phyloP scores from a whole-genome alignment of 2,888 invertebrate species.

The Ferrisia virgata region DNA sequence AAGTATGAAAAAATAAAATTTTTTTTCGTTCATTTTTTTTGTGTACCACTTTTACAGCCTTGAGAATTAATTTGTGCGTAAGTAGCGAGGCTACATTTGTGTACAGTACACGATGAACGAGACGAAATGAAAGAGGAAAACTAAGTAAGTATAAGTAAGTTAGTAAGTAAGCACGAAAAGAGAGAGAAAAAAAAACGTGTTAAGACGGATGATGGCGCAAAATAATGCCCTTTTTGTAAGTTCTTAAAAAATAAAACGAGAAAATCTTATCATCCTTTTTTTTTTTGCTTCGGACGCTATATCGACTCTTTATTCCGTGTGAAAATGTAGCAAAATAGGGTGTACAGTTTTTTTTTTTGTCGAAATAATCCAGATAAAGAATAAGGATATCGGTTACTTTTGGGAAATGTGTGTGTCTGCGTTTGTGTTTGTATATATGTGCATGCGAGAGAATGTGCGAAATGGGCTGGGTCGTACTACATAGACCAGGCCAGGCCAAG shows the following conservation, averaged over 20 bases:
- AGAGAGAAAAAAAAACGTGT: background rate
- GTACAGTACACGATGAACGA: too few relatives aligned
- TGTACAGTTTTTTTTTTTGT: constrained; percentile 19
- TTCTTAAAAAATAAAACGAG: constrained; percentile 20
- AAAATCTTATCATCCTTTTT: constrained; percentile 24
- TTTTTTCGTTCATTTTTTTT: too few relatives aligned
- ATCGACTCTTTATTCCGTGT: constrained; percentile 20
- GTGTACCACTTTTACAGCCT: too few relatives aligned
- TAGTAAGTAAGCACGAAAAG: background rate
- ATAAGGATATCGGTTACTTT: constrained; percentile 12
- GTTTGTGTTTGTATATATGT: background rate
- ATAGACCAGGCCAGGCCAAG: too few relatives aligned
- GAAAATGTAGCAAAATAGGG: constrained; percentile 27
- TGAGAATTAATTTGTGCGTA: too few relatives aligned
- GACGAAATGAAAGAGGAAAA: too few relatives aligned
- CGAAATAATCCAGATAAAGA: constrained; percentile 19
- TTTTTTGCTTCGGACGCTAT: constrained; percentile 18
- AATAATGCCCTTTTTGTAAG: constrained; percentile 8
- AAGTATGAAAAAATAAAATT: too few relatives aligned
- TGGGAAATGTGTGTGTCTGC: background rate
- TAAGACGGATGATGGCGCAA: background rate
- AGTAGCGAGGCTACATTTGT: too few relatives aligned
- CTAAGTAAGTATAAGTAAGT: background rate
- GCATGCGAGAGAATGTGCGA: background rate
- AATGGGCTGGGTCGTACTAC: background rate